Conservation (phyloP, 2,113 vertebrate species). For the Lutjanus erythropterus region DNA sequence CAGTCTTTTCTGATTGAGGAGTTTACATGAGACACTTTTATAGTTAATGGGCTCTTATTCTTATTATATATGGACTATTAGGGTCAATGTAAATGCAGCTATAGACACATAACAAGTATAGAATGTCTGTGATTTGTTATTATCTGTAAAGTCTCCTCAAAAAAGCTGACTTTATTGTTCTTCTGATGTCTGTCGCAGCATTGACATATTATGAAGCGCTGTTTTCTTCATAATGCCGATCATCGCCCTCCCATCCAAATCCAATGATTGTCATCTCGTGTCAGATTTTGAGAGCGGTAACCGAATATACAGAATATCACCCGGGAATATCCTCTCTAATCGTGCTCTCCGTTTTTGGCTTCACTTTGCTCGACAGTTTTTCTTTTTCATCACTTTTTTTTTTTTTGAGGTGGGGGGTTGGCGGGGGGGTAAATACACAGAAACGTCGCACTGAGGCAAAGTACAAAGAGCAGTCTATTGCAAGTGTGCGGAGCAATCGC, state of each 20-base stretch:
- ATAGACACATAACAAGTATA: slow-evolving; percentile 10
- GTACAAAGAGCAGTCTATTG: slow-evolving; percentile 52
- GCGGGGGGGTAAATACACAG: slow-evolving; percentile 42
- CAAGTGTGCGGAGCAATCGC: slow-evolving; percentile 65
- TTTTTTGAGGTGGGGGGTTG: no score
- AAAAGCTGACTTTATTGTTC: slow-evolving; percentile 52
- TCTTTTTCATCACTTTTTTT: slow-evolving; percentile 17
- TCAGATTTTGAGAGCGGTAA: slow-evolving; percentile 58
- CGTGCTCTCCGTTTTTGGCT: slow-evolving; percentile 39
- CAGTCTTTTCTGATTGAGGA: no score
- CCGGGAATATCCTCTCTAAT: slow-evolving; percentile 57
- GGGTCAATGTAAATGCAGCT: no score
- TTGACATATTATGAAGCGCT: slow-evolving; percentile 39
- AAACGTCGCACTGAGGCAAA: slow-evolving; percentile 46
- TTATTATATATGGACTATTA: no score
- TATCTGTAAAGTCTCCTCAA: slow-evolving; percentile 6
- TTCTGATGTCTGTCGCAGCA: slow-evolving; percentile 12
- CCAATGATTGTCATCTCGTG: slow-evolving; percentile 66
- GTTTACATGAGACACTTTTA: no score
- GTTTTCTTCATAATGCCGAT: slow-evolving; percentile 67
- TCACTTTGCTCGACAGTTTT: slow-evolving; percentile 55
- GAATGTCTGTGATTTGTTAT: slow-evolving; percentile 12
- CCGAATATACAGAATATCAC: slow-evolving; percentile 64
- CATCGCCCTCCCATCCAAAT: slow-evolving; percentile 59
- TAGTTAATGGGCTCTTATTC: no score